These are phyloP conservation scores for Siniperca scherzeri DNA, from an alignment of 2,797 vertebrate species.

Conservation along the genomic window DNA sequence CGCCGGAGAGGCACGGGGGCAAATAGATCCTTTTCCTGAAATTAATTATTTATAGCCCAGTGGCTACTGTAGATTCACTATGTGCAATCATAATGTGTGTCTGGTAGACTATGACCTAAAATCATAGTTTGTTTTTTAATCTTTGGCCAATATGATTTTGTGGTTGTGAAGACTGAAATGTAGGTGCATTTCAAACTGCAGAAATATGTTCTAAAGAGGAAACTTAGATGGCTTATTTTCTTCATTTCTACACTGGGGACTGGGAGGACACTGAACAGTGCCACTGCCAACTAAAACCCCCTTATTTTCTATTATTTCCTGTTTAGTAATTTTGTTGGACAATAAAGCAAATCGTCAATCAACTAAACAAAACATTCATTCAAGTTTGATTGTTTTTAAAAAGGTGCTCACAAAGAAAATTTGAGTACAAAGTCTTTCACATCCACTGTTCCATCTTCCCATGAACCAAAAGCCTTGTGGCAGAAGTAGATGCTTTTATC, in stretches of 20 bases:
- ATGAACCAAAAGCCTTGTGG: not conserved
- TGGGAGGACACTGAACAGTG: not conserved
- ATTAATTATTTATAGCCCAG: constrained; percentile 73
- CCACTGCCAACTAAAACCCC: not conserved
- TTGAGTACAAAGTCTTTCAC: not conserved
- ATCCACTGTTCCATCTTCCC: not conserved
- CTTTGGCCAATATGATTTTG: not conserved
- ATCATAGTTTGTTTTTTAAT: not conserved
- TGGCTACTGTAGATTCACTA: constrained; percentile 37
- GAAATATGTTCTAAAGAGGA: no score
- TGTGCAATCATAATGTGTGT: constrained; percentile 29
- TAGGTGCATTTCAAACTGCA: not conserved
- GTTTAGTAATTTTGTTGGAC: not conserved
- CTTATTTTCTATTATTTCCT: not conserved
- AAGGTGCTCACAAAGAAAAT: not conserved
- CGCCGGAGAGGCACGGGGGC: constrained; percentile 41
- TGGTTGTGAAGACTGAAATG: not conserved
- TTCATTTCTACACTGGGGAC: not conserved
- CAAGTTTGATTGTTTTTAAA: no score
- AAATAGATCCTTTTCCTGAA: constrained; percentile 71
- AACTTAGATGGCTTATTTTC: not conserved
- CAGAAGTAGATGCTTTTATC: no score
- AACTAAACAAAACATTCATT: not conserved
- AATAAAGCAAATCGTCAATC: not conserved
- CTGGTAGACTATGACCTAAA: not conserved